These are phyloP conservation scores for Meteorus colon DNA, from an alignment of 2,888 invertebrate species.

Conservation along the genomic window DNA sequence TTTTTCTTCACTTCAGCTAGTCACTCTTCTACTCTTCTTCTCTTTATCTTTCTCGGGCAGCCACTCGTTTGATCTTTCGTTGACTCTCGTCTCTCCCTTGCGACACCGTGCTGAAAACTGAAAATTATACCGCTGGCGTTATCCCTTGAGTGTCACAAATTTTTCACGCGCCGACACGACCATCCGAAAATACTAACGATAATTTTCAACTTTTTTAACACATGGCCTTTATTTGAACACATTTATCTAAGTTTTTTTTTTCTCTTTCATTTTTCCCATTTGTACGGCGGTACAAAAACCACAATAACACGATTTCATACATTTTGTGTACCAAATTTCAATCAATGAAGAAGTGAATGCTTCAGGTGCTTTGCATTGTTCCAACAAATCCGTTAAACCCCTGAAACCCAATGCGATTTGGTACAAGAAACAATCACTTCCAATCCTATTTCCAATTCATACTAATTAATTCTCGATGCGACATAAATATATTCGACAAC, in stretches of 20 bases:
- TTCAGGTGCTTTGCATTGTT: background rate
- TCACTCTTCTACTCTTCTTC: background rate
- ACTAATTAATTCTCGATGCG: background rate
- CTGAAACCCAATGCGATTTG: background rate
- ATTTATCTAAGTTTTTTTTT: no score
- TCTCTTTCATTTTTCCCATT: background rate
- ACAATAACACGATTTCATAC: no score
- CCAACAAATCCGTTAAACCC: background rate
- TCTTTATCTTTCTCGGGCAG: constrained; percentile 4
- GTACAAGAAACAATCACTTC: background rate
- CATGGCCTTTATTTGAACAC: no score
- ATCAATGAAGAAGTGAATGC: background rate
- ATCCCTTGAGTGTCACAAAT: constrained; percentile 28
- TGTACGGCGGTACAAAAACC: no score
- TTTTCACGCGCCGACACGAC: constrained; percentile 27
- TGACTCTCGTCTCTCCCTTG: background rate
- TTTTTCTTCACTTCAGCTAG: constrained; percentile 1
- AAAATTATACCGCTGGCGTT: constrained; percentile 36
- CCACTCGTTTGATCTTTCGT: constrained; percentile 32
- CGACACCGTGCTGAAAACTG: constrained; percentile 15
- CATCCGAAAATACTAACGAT: constrained; percentile 19
- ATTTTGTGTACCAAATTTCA: no score
- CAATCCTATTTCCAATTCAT: background rate
- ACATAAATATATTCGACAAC: background rate
- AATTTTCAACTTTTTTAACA: background rate